Percentiles rank a stretch among this genome's conserved stretches.
Evolutionary conservation across 1,140 invertebrate genomes (phyloP).

Genomic region (Heliconius eleuchia): DNA sequence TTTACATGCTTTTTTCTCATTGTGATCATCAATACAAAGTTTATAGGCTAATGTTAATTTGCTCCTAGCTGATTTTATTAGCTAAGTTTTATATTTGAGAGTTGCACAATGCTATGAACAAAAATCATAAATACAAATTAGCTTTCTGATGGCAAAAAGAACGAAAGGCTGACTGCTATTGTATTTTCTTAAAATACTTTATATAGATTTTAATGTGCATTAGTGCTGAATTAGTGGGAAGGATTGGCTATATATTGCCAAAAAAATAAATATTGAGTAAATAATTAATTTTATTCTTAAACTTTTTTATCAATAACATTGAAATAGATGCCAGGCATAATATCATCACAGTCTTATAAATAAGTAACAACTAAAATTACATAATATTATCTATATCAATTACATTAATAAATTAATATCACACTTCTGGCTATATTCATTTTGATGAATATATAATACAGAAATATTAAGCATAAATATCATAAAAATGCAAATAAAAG

Average conservation of each 20-base stretch:
- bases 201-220: no score
- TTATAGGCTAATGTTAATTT: not conserved
- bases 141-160: no score
- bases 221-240: no score
- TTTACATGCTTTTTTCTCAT: no score
- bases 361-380: constrained; percentile 38
- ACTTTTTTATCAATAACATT: constrained; percentile 25
- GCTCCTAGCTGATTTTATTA: not conserved
- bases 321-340: constrained; percentile 40
- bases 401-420: constrained; percentile 65
- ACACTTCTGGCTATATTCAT: constrained; percentile 70
- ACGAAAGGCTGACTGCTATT: no score
- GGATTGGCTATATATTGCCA: no score
- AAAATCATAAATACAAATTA: not conserved
- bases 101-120: not conserved
- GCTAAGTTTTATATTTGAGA: not conserved
- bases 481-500: constrained; percentile 89
- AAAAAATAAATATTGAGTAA: not conserved
- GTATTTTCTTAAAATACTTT: no score
- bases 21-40: not conserved
- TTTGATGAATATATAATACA: constrained; percentile 63
- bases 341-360: constrained; percentile 52
- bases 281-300: constrained; percentile 9
- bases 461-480: constrained; percentile 61
- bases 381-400: constrained; percentile 38